A percentile compares a stretch with the other conserved stretches of the same genome.
Evolutionary conservation across 2,888 invertebrate species (phyloP).

Genomic region (Xestia rhomboidea): DNA sequence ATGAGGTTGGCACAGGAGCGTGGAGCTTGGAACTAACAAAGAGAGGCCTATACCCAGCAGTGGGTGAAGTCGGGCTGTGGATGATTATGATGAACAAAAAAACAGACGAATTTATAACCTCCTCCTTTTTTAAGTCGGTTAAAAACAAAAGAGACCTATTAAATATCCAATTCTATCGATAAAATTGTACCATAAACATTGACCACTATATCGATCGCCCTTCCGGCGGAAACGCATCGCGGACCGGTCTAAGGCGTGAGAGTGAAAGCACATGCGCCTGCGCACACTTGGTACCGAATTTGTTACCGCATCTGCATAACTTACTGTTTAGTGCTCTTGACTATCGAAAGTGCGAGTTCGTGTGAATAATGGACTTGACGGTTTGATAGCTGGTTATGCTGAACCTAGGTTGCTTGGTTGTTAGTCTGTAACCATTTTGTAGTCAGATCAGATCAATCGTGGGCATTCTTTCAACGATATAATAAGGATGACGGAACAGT

Average conservation of each 20-base stretch:
- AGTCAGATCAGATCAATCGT: constrained; percentile 9
- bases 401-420: not conserved
- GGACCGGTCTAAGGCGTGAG: constrained; percentile 70
- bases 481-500: no score
- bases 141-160: not conserved
- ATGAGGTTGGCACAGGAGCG: no score
- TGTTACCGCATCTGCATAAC: constrained; percentile 65
- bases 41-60: no score
- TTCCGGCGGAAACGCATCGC: constrained; percentile 72
- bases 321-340: constrained; percentile 45
- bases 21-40: no score
- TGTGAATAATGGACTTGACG: constrained; percentile 47
- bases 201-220: constrained; percentile 54
- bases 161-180: constrained; percentile 38
- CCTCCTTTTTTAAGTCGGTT: no score
- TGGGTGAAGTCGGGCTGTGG: no score
- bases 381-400: not conserved
- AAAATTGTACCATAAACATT: constrained; percentile 50
- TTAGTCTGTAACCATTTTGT: not conserved
- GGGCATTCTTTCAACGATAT: no score
- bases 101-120: no score
- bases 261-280: constrained; percentile 77
- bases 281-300: constrained; percentile 65
- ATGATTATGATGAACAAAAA: no score
- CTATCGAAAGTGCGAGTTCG: constrained; percentile 49